A percentile compares a stretch with the other conserved stretches of the same genome.
Conservation (phyloP, 2,888 invertebrate genomes). For the Leptopilina myrica region DNA sequence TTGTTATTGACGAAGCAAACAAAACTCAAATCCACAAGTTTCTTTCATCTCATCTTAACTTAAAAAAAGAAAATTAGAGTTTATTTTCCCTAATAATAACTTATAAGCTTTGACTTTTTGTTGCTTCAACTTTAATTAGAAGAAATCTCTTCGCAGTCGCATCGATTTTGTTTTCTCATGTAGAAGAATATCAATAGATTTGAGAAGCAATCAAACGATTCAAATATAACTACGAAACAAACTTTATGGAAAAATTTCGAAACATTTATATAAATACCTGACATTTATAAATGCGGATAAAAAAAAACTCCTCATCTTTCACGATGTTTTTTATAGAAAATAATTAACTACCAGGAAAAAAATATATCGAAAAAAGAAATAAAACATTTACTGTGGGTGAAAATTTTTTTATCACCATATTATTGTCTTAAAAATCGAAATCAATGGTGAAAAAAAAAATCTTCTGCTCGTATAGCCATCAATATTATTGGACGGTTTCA, state of each 20-base stretch:
- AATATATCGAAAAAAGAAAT: not conserved
- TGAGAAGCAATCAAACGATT: conserved; percentile 12
- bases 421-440: conserved; percentile 23
- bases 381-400: not conserved
- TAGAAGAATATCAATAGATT: conserved; percentile 12
- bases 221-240: not conserved
- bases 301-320: too few relatives aligned
- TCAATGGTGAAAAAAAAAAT: not conserved
- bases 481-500: conserved; percentile 35
- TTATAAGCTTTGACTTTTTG: too few relatives aligned
- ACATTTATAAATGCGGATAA: not conserved
- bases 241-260: not conserved
- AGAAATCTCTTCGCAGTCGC: not conserved
- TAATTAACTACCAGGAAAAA: too few relatives aligned
- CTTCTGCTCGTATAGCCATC: not conserved
- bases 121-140: conserved; percentile 1
- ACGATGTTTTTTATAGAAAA: too few relatives aligned
- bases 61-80: too few relatives aligned
- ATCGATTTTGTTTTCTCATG: conserved; percentile 4
- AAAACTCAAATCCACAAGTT: too few relatives aligned
- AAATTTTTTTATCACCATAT: not conserved
- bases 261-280: not conserved
- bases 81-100: too few relatives aligned
- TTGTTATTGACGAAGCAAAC: too few relatives aligned
- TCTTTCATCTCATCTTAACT: too few relatives aligned